Conservation (phyloP, 2,888 invertebrate species). For the Cybosia mesomella region DNA sequence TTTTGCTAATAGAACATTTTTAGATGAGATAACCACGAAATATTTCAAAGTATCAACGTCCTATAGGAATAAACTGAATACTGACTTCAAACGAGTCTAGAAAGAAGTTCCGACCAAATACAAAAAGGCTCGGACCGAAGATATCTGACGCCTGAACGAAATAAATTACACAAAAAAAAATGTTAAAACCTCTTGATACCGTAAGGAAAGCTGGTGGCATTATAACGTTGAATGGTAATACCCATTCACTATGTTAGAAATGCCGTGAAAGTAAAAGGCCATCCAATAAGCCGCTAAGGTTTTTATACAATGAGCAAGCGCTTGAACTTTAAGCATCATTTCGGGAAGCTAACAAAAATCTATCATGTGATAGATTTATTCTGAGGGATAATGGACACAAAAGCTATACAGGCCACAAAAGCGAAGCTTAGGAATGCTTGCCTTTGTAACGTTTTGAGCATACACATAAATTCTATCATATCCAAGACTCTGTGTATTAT, state of each 20-base stretch:
- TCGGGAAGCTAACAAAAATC: neutral
- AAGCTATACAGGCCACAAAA: neutral
- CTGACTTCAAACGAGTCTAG: neutral
- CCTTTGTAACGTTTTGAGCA: neutral
- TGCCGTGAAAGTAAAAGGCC: neutral
- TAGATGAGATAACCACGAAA: neutral
- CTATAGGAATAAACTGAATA: neutral
- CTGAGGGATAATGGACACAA: neutral
- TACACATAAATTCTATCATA: neutral
- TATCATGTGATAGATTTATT: neutral
- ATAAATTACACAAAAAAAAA: neutral
- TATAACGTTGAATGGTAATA: neutral
- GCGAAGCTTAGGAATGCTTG: neutral
- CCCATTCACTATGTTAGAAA: neutral
- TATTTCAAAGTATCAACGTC: neutral
- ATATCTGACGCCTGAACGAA: neutral
- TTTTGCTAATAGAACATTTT: neutral
- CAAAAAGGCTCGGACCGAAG: neutral
- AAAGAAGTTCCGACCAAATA: neutral
- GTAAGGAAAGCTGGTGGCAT: slow-evolving; percentile 4
- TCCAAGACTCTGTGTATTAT: neutral
- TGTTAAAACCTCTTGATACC: neutral
- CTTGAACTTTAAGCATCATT: neutral
- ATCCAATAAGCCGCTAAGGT: neutral
- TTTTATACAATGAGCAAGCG: neutral